phyloP scores from a whole-genome alignment of 2,888 invertebrate genomes.

The Deilephila porcellus region DNA sequence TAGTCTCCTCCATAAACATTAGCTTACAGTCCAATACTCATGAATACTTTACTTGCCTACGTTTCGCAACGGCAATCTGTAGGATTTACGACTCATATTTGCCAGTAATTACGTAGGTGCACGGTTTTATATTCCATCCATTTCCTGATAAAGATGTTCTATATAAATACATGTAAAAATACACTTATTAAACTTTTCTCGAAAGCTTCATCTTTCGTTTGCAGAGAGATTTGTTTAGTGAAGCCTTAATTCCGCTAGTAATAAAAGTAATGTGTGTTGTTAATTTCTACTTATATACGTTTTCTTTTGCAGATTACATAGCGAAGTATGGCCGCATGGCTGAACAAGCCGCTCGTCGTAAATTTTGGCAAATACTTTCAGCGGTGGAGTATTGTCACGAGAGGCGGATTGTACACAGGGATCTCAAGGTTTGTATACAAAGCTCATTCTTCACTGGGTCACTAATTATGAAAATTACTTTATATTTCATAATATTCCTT shows the following conservation, averaged over 20 bases:
- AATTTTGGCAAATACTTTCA: constrained; percentile 98
- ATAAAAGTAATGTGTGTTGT: background rate
- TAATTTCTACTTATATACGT: background rate
- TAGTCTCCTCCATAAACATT: constrained; percentile 30
- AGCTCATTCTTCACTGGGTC: background rate
- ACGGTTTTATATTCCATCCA: constrained; percentile 7
- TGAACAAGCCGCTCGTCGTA: constrained; percentile 94
- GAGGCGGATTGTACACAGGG: constrained; percentile 96
- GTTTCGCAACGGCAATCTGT: constrained; percentile 23
- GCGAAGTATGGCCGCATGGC: constrained; percentile 97
- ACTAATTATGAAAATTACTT: no score
- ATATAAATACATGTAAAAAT: background rate
- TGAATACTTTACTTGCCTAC: constrained; percentile 24
- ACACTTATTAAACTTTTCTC: background rate
- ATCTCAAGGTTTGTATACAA: constrained; percentile 90
- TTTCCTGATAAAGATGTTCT: background rate
- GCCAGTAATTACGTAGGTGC: constrained; percentile 16
- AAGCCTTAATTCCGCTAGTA: background rate
- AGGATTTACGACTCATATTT: constrained; percentile 14
- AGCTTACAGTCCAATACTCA: constrained; percentile 18
- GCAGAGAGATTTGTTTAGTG: background rate
- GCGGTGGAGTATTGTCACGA: constrained; percentile 99
- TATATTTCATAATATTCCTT: no score
- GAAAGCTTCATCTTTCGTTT: background rate
- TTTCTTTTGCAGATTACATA: constrained; percentile 90